Conservation (phyloP, 2,888 invertebrate species). For the Dromius quadrimaculatus region DNA sequence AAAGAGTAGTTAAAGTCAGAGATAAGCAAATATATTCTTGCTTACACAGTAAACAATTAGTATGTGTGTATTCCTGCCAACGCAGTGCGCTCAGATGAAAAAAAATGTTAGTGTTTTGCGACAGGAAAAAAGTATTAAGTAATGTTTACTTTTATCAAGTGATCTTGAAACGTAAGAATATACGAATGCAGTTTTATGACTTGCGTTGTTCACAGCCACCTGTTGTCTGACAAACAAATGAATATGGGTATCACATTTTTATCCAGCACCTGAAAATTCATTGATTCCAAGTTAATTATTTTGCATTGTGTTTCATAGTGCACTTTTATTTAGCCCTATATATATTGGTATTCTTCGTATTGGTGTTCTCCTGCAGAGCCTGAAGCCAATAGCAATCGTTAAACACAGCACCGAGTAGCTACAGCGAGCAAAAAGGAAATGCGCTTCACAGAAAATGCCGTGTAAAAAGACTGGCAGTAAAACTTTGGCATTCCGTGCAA, state of each 20-base stretch:
- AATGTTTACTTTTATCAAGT: slow-evolving; percentile 39
- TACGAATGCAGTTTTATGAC: slow-evolving; percentile 35
- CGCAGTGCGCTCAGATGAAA: slow-evolving; percentile 26
- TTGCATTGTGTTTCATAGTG: too few relatives aligned
- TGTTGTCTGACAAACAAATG: slow-evolving; percentile 18
- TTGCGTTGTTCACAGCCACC: slow-evolving; percentile 15
- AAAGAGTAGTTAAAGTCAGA: background rate
- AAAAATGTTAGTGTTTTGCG: slow-evolving; percentile 41
- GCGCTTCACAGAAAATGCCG: slow-evolving; percentile 47
- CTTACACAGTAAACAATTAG: slow-evolving; percentile 19
- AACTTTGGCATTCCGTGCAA: slow-evolving; percentile 51
- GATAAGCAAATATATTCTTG: slow-evolving; percentile 9
- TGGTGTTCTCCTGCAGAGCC: slow-evolving; percentile 19
- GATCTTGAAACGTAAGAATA: slow-evolving; percentile 47
- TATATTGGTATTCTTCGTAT: too few relatives aligned
- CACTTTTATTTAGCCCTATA: too few relatives aligned
- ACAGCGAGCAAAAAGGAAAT: slow-evolving; percentile 38
- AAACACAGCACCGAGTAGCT: slow-evolving; percentile 11
- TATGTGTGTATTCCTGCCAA: slow-evolving; percentile 12
- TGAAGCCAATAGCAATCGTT: slow-evolving; percentile 44
- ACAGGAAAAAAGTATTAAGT: slow-evolving; percentile 46
- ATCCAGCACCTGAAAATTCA: slow-evolving; percentile 8
- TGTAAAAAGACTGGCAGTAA: slow-evolving; percentile 46
- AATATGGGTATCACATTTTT: slow-evolving; percentile 8
- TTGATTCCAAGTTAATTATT: too few relatives aligned